phyloP scores from a whole-genome alignment of 1,140 invertebrate species.

The Eubasilissa regina region DNA sequence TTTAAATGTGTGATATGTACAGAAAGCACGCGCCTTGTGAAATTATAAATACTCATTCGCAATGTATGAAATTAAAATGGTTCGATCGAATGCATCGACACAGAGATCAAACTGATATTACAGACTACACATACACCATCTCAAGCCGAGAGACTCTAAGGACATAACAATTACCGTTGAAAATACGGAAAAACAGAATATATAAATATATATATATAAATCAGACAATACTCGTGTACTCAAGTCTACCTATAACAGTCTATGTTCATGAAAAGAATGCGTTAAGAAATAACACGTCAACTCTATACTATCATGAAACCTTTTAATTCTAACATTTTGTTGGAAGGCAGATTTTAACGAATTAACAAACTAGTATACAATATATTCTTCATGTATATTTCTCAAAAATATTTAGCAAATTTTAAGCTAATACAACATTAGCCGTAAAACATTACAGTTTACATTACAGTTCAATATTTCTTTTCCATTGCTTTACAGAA shows the following conservation, averaged over 20 bases:
- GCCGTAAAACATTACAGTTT: conserved; percentile 5
- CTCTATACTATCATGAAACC: conserved; percentile 33
- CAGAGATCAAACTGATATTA: conserved; percentile 2
- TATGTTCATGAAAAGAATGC: conserved; percentile 38
- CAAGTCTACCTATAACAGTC: conserved; percentile 37
- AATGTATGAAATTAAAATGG: background rate
- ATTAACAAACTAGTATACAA: conserved; percentile 47
- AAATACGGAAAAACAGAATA: background rate
- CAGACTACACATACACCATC: background rate
- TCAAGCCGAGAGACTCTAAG: conserved; percentile 2
- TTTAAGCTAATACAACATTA: conserved; percentile 35
- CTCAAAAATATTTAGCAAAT: conserved; percentile 42
- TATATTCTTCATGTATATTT: conserved; percentile 45
- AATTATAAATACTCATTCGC: conserved; percentile 4
- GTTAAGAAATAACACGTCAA: conserved; percentile 1
- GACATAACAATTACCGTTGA: background rate
- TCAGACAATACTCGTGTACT: conserved; percentile 21
- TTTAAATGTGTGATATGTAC: conserved; percentile 51
- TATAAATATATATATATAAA: conserved; percentile 16
- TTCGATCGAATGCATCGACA: background rate
- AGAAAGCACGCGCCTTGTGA: conserved; percentile 9
- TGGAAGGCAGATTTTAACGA: conserved; percentile 45
- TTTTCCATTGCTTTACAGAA: conserved; percentile 38
- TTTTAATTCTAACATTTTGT: conserved; percentile 27
- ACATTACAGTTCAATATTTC: conserved; percentile 7